These are phyloP conservation scores for Thamnaconus septentrionalis DNA, from an alignment of 2,113 vertebrate species.

Conservation along the genomic window DNA sequence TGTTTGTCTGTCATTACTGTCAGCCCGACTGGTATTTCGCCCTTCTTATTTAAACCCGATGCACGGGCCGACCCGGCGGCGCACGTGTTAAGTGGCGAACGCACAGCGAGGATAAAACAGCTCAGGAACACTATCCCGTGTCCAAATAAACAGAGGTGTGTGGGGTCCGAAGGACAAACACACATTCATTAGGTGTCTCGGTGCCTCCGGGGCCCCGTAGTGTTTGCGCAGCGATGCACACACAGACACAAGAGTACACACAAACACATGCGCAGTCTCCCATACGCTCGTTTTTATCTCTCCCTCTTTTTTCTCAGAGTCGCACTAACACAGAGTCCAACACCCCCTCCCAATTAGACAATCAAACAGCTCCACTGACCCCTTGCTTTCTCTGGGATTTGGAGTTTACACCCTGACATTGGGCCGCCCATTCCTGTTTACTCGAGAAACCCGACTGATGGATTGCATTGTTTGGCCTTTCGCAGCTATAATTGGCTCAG, in stretches of 20 bases:
- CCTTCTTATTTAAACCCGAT: background rate
- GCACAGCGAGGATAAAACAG: constrained; percentile 69
- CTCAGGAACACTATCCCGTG: constrained; percentile 74
- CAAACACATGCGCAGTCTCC: constrained; percentile 27
- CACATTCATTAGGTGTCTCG: constrained; percentile 73
- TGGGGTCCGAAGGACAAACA: constrained; percentile 76
- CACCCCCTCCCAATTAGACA: constrained; percentile 71
- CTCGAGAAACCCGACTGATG: constrained; percentile 75
- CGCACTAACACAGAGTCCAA: constrained; percentile 32
- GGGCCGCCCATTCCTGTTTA: constrained; percentile 72
- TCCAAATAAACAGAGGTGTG: constrained; percentile 80
- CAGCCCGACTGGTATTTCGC: constrained; percentile 42
- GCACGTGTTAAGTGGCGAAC: constrained; percentile 74
- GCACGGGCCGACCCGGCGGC: constrained; percentile 41
- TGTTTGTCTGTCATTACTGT: constrained; percentile 59
- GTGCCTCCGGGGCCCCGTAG: constrained; percentile 37
- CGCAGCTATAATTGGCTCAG: constrained; percentile 74
- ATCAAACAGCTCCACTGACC: constrained; percentile 77
- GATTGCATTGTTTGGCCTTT: constrained; percentile 82
- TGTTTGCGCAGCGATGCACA: constrained; percentile 55
- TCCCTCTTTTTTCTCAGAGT: constrained; percentile 41
- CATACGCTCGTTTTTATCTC: constrained; percentile 34
- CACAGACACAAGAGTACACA: constrained; percentile 13
- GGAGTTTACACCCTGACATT: constrained; percentile 70
- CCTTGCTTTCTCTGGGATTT: constrained; percentile 70